Percentiles rank a stretch among this genome's conserved stretches.
Conservation (phyloP, 92 coral and sea anemone genomes). For the Galaxea fascicularis region DNA sequence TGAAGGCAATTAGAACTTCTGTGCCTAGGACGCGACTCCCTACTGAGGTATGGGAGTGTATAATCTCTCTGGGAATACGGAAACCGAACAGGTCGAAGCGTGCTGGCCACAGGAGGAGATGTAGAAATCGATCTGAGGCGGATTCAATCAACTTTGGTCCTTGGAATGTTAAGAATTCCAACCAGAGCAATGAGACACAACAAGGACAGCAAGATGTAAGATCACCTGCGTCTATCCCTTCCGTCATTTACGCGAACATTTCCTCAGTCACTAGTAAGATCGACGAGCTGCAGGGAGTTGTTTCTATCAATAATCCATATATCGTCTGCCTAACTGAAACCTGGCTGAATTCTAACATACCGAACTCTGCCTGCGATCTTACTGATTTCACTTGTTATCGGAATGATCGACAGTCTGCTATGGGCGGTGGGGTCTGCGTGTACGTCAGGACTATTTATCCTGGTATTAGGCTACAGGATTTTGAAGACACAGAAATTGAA, state of each 20-base stretch:
- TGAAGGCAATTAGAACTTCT: no score
- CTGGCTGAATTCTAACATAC: slow-evolving; percentile 49
- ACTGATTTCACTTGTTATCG: slow-evolving; percentile 43
- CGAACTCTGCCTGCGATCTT: slow-evolving; percentile 35
- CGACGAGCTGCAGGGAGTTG: no score
- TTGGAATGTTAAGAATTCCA: slow-evolving; percentile 10
- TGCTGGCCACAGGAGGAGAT: no score
- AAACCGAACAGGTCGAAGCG: no score
- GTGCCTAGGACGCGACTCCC: no score
- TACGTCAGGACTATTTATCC: slow-evolving; percentile 46
- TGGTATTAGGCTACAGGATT: slow-evolving; percentile 39
- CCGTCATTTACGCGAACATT: no score
- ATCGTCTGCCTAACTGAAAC: slow-evolving; percentile 48
- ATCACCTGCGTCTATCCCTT: slow-evolving; percentile 22
- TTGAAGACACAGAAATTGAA: no score
- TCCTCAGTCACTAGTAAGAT: no score
- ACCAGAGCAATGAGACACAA: slow-evolving; percentile 4
- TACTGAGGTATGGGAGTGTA: no score
- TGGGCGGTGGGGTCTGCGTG: slow-evolving; percentile 60
- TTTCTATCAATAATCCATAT: slow-evolving; percentile 29
- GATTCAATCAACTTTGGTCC: slow-evolving; percentile 23
- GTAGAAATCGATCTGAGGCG: not conserved
- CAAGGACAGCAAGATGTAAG: slow-evolving; percentile 18
- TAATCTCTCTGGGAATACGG: no score
- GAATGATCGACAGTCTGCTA: slow-evolving; percentile 45